Evolutionary conservation across 2,797 vertebrate species (phyloP).

Genomic region (Rhabdophis nuchalis): DNA sequence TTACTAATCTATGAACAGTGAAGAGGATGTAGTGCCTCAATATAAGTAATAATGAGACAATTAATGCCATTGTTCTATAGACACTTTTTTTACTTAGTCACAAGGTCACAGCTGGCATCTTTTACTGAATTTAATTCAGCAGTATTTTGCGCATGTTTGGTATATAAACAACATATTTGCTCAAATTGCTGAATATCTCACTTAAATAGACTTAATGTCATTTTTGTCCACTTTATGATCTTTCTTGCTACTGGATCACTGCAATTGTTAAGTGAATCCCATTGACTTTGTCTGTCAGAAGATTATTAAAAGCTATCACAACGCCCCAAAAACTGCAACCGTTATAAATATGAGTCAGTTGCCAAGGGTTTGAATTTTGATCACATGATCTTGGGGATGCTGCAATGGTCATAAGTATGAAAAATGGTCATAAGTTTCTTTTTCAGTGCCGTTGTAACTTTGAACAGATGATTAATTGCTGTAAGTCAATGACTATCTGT

Average conservation of each 20-base stretch:
- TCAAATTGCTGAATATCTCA: neutral
- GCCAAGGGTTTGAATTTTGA: neutral
- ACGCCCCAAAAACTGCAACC: neutral
- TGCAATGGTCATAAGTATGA: neutral
- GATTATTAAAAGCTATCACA: neutral
- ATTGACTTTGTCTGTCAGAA: neutral
- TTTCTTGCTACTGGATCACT: too few species aligned
- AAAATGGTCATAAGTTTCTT: neutral
- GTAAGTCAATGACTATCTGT: neutral
- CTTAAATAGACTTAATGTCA: too few species aligned
- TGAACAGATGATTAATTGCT: neutral
- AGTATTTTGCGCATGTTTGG: neutral
- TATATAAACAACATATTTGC: neutral
- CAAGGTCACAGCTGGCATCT: neutral
- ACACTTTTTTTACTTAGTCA: neutral
- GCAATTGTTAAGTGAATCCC: neutral
- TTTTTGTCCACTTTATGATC: too few species aligned
- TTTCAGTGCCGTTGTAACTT: neutral
- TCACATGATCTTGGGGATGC: neutral
- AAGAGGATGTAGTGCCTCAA: neutral
- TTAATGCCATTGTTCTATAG: neutral
- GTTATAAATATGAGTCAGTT: neutral
- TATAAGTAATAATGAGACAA: neutral
- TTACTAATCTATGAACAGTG: neutral
- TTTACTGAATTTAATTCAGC: neutral